Percentiles rank a stretch among this genome's conserved stretches.
Evolutionary conservation across 2,113 vertebrate genomes (phyloP).

Genomic region (human): GRCh38 chr19:56915501-56916000

Average conservation of each 20-base stretch:
- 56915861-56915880: too few species aligned
- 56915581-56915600: neutral
- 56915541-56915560: neutral
- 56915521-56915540: neutral
- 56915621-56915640: too few species aligned
- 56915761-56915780: neutral
- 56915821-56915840: too few species aligned
- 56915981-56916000: neutral
- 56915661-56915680: neutral
- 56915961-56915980: neutral
- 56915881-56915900: neutral
- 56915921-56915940: too few species aligned
- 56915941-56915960: neutral
- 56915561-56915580: rapidly evolving
- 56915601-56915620: neutral
- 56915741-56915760: neutral
- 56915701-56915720: neutral
- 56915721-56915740: neutral
- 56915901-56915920: neutral
- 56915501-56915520: neutral
- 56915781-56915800: neutral
- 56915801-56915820: neutral
- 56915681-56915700: rapidly evolving
- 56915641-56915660: neutral
- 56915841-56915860: rapidly evolving